Percentiles rank a stretch among this genome's conserved stretches.
Evolutionary conservation across 2,888 invertebrate species (phyloP).

Genomic region (Drosophila atroscutellata): DNA sequence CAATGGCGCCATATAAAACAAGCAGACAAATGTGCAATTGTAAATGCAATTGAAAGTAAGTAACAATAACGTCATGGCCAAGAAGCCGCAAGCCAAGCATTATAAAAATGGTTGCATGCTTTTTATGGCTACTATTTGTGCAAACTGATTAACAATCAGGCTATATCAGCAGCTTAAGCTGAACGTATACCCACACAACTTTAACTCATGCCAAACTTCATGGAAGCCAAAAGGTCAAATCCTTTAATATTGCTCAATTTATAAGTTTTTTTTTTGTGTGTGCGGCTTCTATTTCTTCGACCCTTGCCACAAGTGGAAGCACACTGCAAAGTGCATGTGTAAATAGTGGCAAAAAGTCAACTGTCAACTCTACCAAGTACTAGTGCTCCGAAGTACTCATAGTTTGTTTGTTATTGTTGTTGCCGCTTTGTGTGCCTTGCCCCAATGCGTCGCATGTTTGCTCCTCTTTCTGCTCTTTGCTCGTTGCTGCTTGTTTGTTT

Average conservation of each 20-base stretch:
- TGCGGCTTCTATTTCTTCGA: constrained; percentile 7
- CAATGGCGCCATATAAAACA: constrained; percentile 50
- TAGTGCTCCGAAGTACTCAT: constrained; percentile 21
- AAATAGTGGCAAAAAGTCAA: constrained; percentile 46
- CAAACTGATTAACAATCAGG: neutral
- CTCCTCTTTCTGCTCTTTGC: constrained; percentile 12
- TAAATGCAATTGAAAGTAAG: constrained; percentile 48
- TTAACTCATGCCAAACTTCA: neutral
- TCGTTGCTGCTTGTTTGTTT: constrained; percentile 39
- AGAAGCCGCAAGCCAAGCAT: constrained; percentile 1
- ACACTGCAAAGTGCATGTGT: constrained; percentile 31
- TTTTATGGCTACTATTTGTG: neutral
- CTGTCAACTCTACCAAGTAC: constrained; percentile 38
- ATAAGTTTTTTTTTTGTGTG: constrained; percentile 11
- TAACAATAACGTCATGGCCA: constrained; percentile 10
- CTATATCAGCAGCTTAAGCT: neutral
- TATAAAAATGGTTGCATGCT: neutral
- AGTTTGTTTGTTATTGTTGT: constrained; percentile 35
- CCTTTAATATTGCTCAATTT: constrained; percentile 15
- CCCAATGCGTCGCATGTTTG: constrained; percentile 38
- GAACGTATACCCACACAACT: neutral
- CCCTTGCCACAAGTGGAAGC: constrained; percentile 16
- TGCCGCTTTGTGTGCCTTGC: constrained; percentile 15
- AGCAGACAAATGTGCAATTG: constrained; percentile 53
- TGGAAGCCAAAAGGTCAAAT: constrained; percentile 6